Evolutionary conservation across 2,888 invertebrate species (phyloP), one percentile per base, ranked within the genome.

Genomic region (Seira ritae): DNA sequence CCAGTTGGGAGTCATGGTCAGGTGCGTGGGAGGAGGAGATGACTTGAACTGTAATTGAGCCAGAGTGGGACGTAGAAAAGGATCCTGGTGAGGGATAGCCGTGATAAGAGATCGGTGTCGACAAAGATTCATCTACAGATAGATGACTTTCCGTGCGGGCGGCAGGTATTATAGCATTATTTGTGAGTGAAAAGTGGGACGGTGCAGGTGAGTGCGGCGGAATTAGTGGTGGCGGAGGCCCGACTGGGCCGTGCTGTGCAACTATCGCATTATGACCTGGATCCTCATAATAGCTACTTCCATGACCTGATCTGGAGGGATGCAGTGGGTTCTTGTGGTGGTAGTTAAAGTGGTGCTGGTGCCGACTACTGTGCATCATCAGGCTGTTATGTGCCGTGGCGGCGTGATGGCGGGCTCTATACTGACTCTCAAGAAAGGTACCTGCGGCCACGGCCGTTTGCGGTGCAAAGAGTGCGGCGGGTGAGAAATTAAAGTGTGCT

Each of bases 21-120:
- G 92, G 92, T 91, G 93, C 92, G 91, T 92, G 92, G 89, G 92
- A 91, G 90, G 93, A 92, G 90, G 93, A 92, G 91, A 93, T 92
- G 91, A 92, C 92, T 92, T 92, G 92, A 91, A 93, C 92, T 93
- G 92, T 91, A 92, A 92, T 92, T 91, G 90, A 90, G 88, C 90
- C 90, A 89, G 89, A 89, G 87, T 89, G 89, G 89, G 89, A 87
- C 88, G 89, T 89, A 88, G 89, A 89, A 89, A 89, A 88, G 89
- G 89, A 89, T 85, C 85, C 89, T 87, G 85, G 89, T 84, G 87
- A 85, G 85, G 87, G 87, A 87, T 87, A 87, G 89, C 89, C 89
- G 83, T 85, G 86, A 87, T 90, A 89, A 88, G 89, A 89, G 88
- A 89, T 85, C 81, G 89, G 89, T 82, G 89, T 89, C 90, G 91